A percentile compares a stretch with the other conserved stretches of the same genome.
These are phyloP conservation scores for Ctenicera cuprea DNA, from an alignment of 2,888 invertebrate species.

Conservation along the genomic window DNA sequence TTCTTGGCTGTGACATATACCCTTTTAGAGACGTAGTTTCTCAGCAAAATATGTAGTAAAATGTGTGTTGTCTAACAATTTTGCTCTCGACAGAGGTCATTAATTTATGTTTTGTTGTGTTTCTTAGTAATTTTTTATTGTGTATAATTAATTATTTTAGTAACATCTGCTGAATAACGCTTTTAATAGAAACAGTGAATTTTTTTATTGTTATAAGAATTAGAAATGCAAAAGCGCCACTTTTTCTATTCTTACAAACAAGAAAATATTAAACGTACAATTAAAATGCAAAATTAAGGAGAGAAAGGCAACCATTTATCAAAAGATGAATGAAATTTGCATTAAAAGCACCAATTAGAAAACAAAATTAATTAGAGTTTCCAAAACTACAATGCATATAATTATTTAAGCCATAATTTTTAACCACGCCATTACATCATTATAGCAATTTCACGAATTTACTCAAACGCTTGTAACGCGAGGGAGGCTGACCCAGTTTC, in stretches of 20 bases:
- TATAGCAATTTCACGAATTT: constrained; percentile 9
- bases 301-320: no score
- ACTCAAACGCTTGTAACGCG: neutral
- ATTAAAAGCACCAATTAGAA: neutral
- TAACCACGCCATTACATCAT: neutral
- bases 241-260: neutral
- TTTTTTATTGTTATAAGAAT: neutral
- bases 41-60: neutral
- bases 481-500: constrained; percentile 28
- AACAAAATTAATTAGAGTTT: neutral
- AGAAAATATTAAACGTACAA: no score
- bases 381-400: neutral
- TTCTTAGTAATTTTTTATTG: neutral
- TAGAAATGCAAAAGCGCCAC: neutral
- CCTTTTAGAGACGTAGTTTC: neutral
- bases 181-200: no score
- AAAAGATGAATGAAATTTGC: no score
- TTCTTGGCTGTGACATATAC: constrained; percentile 7
- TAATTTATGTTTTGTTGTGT: neutral
- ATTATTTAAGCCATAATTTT: constrained; percentile 8
- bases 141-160: neutral
- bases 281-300: no score
- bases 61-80: constrained; percentile 4
- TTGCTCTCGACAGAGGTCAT: neutral
- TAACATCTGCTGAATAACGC: no score